A percentile compares a stretch with the other conserved stretches of the same genome.
Conservation (phyloP, 2,113 vertebrate species). For the Hippocampus zosterae region DNA sequence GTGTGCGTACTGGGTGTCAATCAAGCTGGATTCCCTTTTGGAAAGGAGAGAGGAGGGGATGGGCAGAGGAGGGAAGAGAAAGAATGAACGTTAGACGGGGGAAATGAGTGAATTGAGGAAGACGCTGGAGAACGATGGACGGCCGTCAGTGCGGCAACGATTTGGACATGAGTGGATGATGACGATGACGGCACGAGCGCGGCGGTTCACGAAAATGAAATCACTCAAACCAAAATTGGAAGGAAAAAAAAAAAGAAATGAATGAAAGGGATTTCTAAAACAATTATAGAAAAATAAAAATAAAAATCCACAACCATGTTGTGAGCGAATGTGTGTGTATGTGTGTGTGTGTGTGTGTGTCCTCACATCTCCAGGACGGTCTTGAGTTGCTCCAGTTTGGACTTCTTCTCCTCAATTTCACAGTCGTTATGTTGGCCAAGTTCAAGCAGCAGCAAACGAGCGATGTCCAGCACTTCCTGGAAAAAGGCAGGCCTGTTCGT, state of each 20-base stretch:
- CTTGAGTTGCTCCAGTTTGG: slow-evolving; percentile 93
- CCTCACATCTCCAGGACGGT: slow-evolving; percentile 96
- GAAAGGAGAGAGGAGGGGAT: slow-evolving; percentile 39
- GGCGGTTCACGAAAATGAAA: neutral
- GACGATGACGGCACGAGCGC: neutral
- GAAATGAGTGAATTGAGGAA: slow-evolving; percentile 5
- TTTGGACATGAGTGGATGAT: too few relatives aligned
- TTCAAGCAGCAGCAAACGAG: slow-evolving; percentile 85
- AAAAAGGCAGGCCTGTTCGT: slow-evolving; percentile 1
- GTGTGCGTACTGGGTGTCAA: slow-evolving; percentile 72
- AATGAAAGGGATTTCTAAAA: too few relatives aligned
- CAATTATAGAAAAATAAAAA: too few relatives aligned
- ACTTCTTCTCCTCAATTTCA: slow-evolving; percentile 93
- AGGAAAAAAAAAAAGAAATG: too few relatives aligned
- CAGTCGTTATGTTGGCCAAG: slow-evolving; percentile 81
- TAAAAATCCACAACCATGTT: too few relatives aligned
- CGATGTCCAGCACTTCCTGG: slow-evolving; percentile 96
- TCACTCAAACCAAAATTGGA: too few relatives aligned
- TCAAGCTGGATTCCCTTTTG: slow-evolving; percentile 78
- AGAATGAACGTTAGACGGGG: slow-evolving; percentile 50
- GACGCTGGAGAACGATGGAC: slow-evolving; percentile 8
- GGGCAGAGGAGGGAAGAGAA: slow-evolving; percentile 41
- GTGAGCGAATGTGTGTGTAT: neutral
- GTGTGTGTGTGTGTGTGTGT: neutral
- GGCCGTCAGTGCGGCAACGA: neutral